Base-by-base conservation (phyloP, 2,113 vertebrate species). In the Muntiacus muntjak region DNA sequence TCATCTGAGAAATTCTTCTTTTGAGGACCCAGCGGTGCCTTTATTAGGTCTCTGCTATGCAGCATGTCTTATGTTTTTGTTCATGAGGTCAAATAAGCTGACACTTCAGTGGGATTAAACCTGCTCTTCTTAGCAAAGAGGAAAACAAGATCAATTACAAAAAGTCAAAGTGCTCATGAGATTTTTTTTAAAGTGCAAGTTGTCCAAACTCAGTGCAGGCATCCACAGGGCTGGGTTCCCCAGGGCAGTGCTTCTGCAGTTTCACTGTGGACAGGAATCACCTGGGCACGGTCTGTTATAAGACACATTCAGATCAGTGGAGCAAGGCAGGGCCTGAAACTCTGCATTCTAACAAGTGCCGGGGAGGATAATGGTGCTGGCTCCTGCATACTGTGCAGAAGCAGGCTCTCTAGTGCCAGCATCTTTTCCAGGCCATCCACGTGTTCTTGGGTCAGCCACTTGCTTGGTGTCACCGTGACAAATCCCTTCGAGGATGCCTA, bases 81-180 rank as follows among this genome's bases (percentile, higher is more conserved):
- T 15, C 30, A 19, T 1, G 26, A 76, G 26, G 52, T 57, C 81
- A 30, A 6, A 19, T 3, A 82, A 79, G 33, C 36, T 52, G 47
- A 40, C 17, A 3, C 33, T 62, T 45, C 55, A 28, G 6, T 3
- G 28, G 50, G 67, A 91, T 33, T 28, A 81, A 87, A 71, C 16
- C 52, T 91, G 64, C 87, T 97, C 91, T 97, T 87, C 96, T 95
- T 40, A 62, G 86, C 45, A 79, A 89, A 93, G 67, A 85, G 36
- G 86, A 87, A 91, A 87, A 87, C 15, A 55, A 87, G 87, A 78
- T 78, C 71, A 21, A 52, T 40, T 43, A 19, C 57, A 86, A 58
- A 54, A 62, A 83, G 92, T 64, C 79, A 43, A 40, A 33, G 62
- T 17, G 23, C 90, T 90, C 45, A 0, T 21, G 85, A 87, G 96